Percentiles rank a stretch among this genome's conserved stretches.
phyloP scores from a whole-genome alignment of 2,113 vertebrate genomes.

The Dasypus novemcinctus region DNA sequence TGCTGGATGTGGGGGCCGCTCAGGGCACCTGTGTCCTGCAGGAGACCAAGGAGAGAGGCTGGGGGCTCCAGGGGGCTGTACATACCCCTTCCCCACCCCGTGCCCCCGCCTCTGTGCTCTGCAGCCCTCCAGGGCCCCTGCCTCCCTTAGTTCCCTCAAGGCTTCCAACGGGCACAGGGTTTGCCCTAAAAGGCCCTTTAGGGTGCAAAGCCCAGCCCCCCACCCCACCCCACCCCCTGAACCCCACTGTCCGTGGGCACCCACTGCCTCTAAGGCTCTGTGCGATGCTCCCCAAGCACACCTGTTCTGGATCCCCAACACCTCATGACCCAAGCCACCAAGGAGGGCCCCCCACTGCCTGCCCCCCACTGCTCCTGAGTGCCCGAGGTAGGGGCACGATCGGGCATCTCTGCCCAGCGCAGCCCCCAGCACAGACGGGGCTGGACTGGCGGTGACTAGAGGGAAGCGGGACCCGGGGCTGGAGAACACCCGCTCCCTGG shows the following conservation, averaged over 20 bases:
- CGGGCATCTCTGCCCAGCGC: background rate
- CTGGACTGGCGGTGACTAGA: background rate
- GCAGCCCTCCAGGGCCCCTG: background rate
- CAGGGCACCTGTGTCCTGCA: background rate
- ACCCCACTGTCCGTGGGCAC: background rate
- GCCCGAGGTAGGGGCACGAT: background rate
- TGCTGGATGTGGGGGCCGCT: background rate
- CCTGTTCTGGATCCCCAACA: background rate
- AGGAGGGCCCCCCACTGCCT: no score
- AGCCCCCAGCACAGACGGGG: no score
- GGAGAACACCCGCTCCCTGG: no score
- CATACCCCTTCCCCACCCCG: no score
- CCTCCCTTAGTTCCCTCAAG: no score
- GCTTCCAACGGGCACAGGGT: background rate
- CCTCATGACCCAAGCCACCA: background rate
- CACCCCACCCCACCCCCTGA: background rate
- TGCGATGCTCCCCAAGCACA: background rate
- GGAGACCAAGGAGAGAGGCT: no score
- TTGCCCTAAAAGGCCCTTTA: no score
- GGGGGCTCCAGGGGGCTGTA: no score
- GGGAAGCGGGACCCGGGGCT: no score
- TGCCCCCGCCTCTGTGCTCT: background rate
- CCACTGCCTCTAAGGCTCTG: background rate
- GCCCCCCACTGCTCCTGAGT: background rate
- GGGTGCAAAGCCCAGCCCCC: no score